Base-by-base conservation (phyloP, 2,113 vertebrate species). In the Cyphomyrus plagiostoma region DNA sequence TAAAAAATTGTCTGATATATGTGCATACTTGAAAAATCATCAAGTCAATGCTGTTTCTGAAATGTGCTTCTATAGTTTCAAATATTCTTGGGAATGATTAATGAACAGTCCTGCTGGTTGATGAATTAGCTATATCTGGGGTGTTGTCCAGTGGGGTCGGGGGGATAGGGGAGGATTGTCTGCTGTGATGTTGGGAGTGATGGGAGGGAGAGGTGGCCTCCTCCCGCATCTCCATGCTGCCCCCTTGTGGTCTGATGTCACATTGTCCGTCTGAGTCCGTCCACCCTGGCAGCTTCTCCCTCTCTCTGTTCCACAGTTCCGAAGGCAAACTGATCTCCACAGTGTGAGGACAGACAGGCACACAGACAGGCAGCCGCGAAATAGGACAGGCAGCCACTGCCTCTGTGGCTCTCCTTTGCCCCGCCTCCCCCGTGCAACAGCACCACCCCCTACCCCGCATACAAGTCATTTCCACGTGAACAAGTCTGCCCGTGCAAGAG, bases 241-340 rank as follows among this genome's bases (percentile, higher is more conserved):
- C 0, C 49, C 0, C 26, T 35, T 17, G 46, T 87, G 58, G 66
- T 46, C 26, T 90, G 58, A 42, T 88, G 66, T 88, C 91, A 49
- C 42, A 42, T 46, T 87, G 50, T 86, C 87, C 56, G 50, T 85
- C 48, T 88, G 91, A 91, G 90, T 87, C 86, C 90, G 91, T 90
- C 89, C 92, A 89, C 89, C 92, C 94, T 92, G 95, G 96, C 96
- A 96, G 95, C 94, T 91, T 96, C 93, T 95, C 91, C 94, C 95
- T 96, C 95, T 98, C 95, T 97, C 85, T 97, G 95, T 97, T 96
- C 93, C 96, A 88, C 98, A 99, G 98, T 82, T 96, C 98, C 95
- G 98, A 98, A 91, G 96, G 97, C 95, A 98, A 98, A 93, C 97
- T 99, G 97, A 98, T 99, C 95, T 99, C 98, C 62, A 99, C 98